Evolutionary conservation across 2,113 vertebrate species (phyloP), one percentile per base, ranked within the genome.

Genomic region (Notechis scutatus): DNA sequence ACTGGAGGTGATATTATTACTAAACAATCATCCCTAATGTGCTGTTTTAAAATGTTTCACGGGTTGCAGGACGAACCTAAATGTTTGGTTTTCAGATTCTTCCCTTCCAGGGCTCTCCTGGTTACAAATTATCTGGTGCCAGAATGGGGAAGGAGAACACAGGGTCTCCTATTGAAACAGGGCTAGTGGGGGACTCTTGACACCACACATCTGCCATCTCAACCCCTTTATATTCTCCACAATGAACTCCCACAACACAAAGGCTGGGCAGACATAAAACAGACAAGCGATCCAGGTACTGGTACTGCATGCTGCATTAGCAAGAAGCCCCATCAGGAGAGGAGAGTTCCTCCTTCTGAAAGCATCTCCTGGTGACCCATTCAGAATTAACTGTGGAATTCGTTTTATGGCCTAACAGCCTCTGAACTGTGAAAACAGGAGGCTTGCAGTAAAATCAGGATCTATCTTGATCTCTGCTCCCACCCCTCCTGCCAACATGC

Each of bases 151-250:
- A 91, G 56, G 81, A 93, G 54, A 64, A 89, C 55, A 90, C 9
- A 54, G 57, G 54, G 54, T 47, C 61, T 29, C 54, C 59, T 34
- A 56, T 42, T 90, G 56, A 89, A 92, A 64, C 91, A 69, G 34
- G 88, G 74, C 50, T 86, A 64, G 91, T 69, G 47, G 85, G 74
- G 74, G 56, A 21, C 74, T 86, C 81, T 64, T 56, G 34, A 61
- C 39, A 92, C 81, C 34, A 90, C 91, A 94, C 93, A 94, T 92
- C 88, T 92, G 91, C 57, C 91, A 94, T 45, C 85, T 94, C 88
- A 87, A 56, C 57, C 90, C 34, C 91, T 89, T 85, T 92, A 89
- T 94, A 89, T 3, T 64, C 10, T 85, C 1, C 91, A 88, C 59
- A 94, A 50, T n/a, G 92, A 91, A 90, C 55, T 57, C 85, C 1